These are phyloP conservation scores for Phoenicopterus ruber DNA, from an alignment of 2,113 vertebrate genomes.

Conservation along the genomic window DNA sequence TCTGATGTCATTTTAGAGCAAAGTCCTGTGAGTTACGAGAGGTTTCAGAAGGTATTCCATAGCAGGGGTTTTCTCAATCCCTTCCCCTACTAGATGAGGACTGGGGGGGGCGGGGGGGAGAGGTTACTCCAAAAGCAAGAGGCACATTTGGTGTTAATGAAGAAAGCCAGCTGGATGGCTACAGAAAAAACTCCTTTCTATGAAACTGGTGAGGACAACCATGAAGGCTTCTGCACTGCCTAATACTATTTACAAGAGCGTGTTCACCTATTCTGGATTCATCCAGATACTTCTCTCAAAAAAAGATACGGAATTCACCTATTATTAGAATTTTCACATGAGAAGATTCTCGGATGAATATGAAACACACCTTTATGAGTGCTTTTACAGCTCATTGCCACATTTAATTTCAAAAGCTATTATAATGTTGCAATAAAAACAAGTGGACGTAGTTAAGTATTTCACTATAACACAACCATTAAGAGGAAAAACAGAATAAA, in stretches of 20 bases:
- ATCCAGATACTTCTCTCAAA: background rate
- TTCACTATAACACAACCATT: background rate
- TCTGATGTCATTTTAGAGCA: background rate
- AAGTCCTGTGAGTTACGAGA: background rate
- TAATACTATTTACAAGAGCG: background rate
- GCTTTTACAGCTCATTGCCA: background rate
- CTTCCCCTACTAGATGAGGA: background rate
- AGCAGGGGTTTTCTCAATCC: background rate
- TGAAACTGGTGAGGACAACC: background rate
- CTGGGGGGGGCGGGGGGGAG: too few species aligned
- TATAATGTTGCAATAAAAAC: background rate
- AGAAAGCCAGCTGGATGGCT: background rate
- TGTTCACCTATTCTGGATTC: background rate
- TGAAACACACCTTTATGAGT: background rate
- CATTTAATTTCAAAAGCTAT: constrained; percentile 3
- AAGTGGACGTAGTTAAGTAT: background rate
- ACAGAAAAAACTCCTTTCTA: background rate
- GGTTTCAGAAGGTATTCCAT: background rate
- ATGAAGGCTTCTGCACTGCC: background rate
- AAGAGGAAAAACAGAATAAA: constrained; percentile 2
- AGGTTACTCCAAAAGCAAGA: background rate
- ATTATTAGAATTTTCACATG: background rate
- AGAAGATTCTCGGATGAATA: background rate
- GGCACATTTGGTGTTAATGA: background rate
- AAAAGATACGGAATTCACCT: background rate